A percentile compares a stretch with the other conserved stretches of the same genome.
Evolutionary conservation across 2,888 invertebrate species (phyloP).

Genomic region (Parnassius orleans): DNA sequence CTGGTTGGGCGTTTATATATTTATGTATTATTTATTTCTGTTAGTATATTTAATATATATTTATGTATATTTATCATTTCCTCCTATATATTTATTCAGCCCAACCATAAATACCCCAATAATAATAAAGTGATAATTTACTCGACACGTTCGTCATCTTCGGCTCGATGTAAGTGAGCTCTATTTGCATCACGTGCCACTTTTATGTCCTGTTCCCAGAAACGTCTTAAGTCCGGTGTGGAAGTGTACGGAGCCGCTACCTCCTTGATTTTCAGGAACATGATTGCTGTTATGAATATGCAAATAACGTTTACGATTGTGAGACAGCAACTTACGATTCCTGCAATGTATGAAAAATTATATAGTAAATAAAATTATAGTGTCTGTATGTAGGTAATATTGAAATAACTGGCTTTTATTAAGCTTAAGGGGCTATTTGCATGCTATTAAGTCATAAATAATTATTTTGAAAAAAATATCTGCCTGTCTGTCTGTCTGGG

Average conservation of each 20-base stretch:
- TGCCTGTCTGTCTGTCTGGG: too few relatives aligned
- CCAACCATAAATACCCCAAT: too few relatives aligned
- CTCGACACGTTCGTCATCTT: constrained; percentile 73
- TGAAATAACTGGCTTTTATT: too few relatives aligned
- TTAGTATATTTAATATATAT: too few relatives aligned
- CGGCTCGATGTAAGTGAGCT: constrained; percentile 80
- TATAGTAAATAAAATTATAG: not conserved
- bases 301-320: constrained; percentile 91
- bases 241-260: constrained; percentile 90
- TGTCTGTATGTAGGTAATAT: too few relatives aligned
- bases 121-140: constrained; percentile 37
- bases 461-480: too few relatives aligned
- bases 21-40: too few relatives aligned
- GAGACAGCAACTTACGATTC: constrained; percentile 88
- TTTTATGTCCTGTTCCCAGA: constrained; percentile 90
- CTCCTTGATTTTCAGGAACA: constrained; percentile 91
- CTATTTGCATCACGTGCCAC: constrained; percentile 86
- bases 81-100: too few relatives aligned
- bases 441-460: too few relatives aligned
- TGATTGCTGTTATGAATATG: constrained; percentile 89
- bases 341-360: constrained; percentile 40
- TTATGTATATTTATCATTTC: too few relatives aligned
- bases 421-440: too few relatives aligned
- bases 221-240: constrained; percentile 85
- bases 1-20: too few relatives aligned